These are phyloP conservation scores for Heliconius charithonia DNA, from an alignment of 2,888 invertebrate genomes.

Conservation along the genomic window DNA sequence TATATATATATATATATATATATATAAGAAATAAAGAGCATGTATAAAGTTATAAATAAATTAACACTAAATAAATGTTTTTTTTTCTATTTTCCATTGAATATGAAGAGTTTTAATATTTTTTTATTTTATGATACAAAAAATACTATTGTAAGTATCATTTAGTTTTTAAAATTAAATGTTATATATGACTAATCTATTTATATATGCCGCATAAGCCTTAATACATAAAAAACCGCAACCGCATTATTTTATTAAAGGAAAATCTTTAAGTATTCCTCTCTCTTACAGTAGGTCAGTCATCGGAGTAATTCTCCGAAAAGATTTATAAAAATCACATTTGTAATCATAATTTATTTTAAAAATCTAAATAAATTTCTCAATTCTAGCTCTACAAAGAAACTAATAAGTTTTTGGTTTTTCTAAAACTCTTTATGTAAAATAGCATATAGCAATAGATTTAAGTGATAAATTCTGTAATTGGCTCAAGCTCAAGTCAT, in stretches of 20 bases:
- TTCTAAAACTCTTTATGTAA: neutral
- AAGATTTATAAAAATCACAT: neutral
- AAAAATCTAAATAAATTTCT: too few species aligned
- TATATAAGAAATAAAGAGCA: neutral
- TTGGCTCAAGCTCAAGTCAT: constrained; percentile 17
- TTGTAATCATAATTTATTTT: too few species aligned
- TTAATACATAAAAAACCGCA: neutral
- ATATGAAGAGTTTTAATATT: too few species aligned
- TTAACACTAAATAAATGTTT: too few species aligned
- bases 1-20: too few species aligned
- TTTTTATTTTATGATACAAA: neutral
- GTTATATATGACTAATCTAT: neutral
- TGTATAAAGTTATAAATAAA: too few species aligned
- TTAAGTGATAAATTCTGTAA: neutral
- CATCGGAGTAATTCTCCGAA: neutral
- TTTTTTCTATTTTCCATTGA: too few species aligned
- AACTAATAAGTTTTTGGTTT: neutral
- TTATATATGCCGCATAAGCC: neutral
- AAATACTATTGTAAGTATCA: neutral
- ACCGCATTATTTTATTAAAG: neutral
- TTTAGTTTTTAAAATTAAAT: neutral
- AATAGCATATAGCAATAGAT: neutral
- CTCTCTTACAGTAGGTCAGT: neutral
- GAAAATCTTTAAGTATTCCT: neutral
- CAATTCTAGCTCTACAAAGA: neutral